Conservation (phyloP, 2,888 invertebrate genomes). For the Phyto melanocephala region DNA sequence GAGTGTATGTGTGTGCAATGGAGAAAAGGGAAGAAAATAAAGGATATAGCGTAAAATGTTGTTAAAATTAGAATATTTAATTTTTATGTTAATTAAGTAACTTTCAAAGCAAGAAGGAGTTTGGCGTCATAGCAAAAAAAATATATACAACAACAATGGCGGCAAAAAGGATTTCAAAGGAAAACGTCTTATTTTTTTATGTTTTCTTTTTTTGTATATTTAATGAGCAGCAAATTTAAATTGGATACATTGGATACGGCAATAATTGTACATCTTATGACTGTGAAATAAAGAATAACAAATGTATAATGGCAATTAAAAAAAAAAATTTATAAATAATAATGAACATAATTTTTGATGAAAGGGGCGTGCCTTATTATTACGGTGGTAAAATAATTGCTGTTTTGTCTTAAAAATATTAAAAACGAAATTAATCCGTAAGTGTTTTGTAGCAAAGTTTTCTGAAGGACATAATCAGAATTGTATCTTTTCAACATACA, state of each 20-base stretch:
- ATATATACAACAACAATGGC: slow-evolving; percentile 22
- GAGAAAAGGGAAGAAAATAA: slow-evolving; percentile 27
- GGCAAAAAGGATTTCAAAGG: background rate
- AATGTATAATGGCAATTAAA: slow-evolving; percentile 36
- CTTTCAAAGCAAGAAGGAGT: background rate
- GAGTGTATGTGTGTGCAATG: background rate
- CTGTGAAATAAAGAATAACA: background rate
- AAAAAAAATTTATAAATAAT: slow-evolving; percentile 18
- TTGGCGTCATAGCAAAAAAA: background rate
- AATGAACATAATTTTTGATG: background rate
- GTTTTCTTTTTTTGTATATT: slow-evolving; percentile 22
- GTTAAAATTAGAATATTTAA: slow-evolving; percentile 64
- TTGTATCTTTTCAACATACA: too few species aligned
- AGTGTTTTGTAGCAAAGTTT: too few species aligned
- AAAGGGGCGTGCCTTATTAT: slow-evolving; percentile 20
- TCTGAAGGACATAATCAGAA: too few species aligned
- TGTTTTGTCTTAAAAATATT: background rate
- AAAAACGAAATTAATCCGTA: too few species aligned
- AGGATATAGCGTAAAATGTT: slow-evolving; percentile 59
- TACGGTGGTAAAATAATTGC: background rate
- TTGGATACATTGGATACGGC: slow-evolving; percentile 47
- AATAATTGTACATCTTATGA: slow-evolving; percentile 43
- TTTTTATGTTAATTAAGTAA: slow-evolving; percentile 64
- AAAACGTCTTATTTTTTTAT: too few species aligned
- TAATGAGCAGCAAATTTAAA: slow-evolving; percentile 59